Percentiles rank a stretch among this genome's conserved stretches.
These are phyloP conservation scores for Ceramica pisi DNA, from an alignment of 2,888 invertebrate species.

Conservation along the genomic window DNA sequence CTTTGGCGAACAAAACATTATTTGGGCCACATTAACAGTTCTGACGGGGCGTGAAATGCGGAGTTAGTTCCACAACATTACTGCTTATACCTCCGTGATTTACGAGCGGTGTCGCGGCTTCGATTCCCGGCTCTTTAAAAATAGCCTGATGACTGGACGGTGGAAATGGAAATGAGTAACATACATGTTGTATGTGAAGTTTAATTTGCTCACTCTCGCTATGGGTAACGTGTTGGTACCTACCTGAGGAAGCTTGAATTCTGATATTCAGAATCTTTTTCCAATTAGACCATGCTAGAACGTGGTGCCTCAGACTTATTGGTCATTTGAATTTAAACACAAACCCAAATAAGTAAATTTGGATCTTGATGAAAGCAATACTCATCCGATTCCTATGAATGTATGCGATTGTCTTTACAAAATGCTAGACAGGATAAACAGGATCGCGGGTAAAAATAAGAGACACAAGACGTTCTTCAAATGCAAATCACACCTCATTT, in stretches of 20 bases:
- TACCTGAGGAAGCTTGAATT: neutral
- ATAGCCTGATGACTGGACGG: slow-evolving; percentile 54
- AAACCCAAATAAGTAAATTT: neutral
- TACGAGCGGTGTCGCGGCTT: slow-evolving; percentile 73
- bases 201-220: slow-evolving; percentile 9
- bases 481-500: slow-evolving; percentile 56
- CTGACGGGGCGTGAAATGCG: slow-evolving; percentile 82
- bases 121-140: slow-evolving; percentile 67
- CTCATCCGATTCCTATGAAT: neutral
- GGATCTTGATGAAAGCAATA: neutral
- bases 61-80: slow-evolving; percentile 81
- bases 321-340: neutral
- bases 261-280: neutral
- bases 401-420: neutral
- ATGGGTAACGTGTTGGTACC: neutral
- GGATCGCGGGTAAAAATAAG: neutral
- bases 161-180: slow-evolving; percentile 32
- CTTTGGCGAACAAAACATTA: slow-evolving; percentile 66
- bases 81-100: slow-evolving; percentile 77
- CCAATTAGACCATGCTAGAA: neutral
- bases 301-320: neutral
- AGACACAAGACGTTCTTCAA: slow-evolving; percentile 13
- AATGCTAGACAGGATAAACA: neutral
- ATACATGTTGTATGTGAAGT: neutral
- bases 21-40: slow-evolving; percentile 79